These are phyloP conservation scores for Idaea biselata DNA, from an alignment of 2,888 invertebrate species.

Conservation along the genomic window DNA sequence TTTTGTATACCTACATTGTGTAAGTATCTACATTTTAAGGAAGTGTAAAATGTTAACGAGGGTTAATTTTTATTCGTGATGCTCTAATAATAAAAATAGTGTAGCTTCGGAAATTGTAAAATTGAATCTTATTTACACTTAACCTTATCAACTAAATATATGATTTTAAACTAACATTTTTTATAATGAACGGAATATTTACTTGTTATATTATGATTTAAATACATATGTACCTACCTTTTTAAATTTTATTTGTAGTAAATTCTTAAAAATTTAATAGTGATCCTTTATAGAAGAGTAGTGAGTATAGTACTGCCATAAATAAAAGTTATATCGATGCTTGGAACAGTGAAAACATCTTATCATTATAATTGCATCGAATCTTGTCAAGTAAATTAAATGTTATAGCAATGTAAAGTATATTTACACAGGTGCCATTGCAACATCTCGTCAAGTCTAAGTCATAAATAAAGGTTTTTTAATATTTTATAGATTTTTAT, in stretches of 20 bases:
- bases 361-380: not conserved
- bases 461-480: not conserved
- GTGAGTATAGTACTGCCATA: not conserved
- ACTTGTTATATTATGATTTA: no score
- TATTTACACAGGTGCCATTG: not conserved
- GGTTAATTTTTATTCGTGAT: no score
- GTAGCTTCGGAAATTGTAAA: no score
- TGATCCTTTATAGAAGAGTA: not conserved
- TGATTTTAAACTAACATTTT: no score
- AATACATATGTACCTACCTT: no score
- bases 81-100: no score
- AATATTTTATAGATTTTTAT: not conserved
- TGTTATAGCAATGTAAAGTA: not conserved
- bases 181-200: no score
- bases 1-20: slow-evolving; percentile 8
- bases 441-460: not conserved
- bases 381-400: not conserved
- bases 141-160: no score
- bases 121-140: no score
- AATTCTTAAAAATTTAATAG: not conserved
- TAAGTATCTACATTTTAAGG: not conserved
- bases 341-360: not conserved
- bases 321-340: not conserved
- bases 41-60: not conserved
- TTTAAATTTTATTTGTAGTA: not conserved